Percentiles rank a stretch among this genome's conserved stretches.
phyloP scores from a whole-genome alignment of 2,113 vertebrate species.

The Zosterops pallidus region DNA sequence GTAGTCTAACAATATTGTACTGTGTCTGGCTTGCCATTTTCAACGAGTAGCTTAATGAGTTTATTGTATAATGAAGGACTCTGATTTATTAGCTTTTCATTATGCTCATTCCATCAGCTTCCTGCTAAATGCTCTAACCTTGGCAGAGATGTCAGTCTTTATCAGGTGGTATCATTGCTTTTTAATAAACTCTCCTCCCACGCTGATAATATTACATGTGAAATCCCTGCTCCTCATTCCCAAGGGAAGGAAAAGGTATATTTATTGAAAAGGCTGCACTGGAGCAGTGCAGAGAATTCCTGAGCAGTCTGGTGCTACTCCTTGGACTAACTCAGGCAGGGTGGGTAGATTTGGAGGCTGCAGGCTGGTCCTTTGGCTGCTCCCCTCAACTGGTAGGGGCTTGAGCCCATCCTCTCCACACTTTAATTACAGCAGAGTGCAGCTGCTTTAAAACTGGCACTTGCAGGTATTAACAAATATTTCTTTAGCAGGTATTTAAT shows the following conservation, averaged over 20 bases:
- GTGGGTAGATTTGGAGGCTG: neutral
- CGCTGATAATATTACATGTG: conserved; percentile 46
- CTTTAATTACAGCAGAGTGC: neutral
- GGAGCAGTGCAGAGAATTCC: conserved; percentile 28
- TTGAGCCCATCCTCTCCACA: neutral
- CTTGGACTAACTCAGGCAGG: neutral
- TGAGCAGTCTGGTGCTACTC: neutral
- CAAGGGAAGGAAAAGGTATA: conserved; percentile 18
- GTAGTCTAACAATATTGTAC: neutral
- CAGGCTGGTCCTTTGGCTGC: neutral
- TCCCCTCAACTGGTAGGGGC: neutral
- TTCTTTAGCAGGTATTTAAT: conserved; percentile 60
- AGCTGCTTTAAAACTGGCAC: neutral
- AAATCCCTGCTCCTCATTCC: conserved; percentile 56
- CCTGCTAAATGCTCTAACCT: conserved; percentile 66
- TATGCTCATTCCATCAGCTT: conserved; percentile 65
- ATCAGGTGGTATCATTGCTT: conserved; percentile 72
- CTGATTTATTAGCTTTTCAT: conserved; percentile 73
- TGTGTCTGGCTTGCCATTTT: conserved; percentile 27
- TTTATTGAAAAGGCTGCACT: conserved; percentile 35
- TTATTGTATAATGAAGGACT: conserved; percentile 66
- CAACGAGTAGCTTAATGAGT: conserved; percentile 54
- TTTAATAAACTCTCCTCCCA: conserved; percentile 69
- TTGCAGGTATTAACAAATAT: conserved; percentile 40
- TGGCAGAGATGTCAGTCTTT: conserved; percentile 60